Percentiles rank a stretch among this genome's conserved stretches.
phyloP scores from a whole-genome alignment of 1,140 invertebrate genomes.

The Asobara japonica region DNA sequence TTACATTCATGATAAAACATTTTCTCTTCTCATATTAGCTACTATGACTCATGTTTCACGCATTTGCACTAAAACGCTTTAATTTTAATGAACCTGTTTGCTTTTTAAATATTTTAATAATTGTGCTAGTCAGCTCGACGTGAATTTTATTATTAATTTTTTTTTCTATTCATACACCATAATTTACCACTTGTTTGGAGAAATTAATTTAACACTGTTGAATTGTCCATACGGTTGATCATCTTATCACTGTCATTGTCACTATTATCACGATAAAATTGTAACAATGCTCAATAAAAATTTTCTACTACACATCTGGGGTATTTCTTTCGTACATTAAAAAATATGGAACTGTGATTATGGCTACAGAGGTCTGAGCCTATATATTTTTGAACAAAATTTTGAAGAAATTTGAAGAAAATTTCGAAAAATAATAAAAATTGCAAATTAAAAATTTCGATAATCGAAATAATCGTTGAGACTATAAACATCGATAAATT shows the following conservation, averaged over 20 bases:
- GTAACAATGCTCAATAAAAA: conserved; percentile 65
- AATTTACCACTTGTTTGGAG: conserved; percentile 33
- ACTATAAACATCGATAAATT: too few species aligned
- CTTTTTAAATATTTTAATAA: conserved; percentile 24
- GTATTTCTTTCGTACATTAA: conserved; percentile 40
- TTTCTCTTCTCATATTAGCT: neutral
- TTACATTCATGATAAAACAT: neutral
- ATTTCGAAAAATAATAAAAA: too few species aligned
- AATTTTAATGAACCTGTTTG: conserved; percentile 7
- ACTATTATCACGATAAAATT: conserved; percentile 57
- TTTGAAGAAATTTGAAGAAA: too few species aligned
- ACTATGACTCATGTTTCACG: conserved; percentile 6
- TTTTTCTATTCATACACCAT: conserved; percentile 31
- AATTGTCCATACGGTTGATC: conserved; percentile 48
- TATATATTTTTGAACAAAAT: too few species aligned
- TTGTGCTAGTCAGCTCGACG: conserved; percentile 28
- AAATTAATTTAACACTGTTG: conserved; percentile 36
- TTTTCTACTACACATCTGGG: conserved; percentile 51
- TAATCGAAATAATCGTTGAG: too few species aligned
- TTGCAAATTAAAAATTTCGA: too few species aligned
- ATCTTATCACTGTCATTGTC: conserved; percentile 42
- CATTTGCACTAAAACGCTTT: conserved; percentile 22
- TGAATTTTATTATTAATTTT: conserved; percentile 25
- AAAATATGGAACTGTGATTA: too few species aligned
- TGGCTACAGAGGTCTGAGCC: too few species aligned